phyloP scores from a whole-genome alignment of 2,797 vertebrate species.

The Falco concolor region DNA sequence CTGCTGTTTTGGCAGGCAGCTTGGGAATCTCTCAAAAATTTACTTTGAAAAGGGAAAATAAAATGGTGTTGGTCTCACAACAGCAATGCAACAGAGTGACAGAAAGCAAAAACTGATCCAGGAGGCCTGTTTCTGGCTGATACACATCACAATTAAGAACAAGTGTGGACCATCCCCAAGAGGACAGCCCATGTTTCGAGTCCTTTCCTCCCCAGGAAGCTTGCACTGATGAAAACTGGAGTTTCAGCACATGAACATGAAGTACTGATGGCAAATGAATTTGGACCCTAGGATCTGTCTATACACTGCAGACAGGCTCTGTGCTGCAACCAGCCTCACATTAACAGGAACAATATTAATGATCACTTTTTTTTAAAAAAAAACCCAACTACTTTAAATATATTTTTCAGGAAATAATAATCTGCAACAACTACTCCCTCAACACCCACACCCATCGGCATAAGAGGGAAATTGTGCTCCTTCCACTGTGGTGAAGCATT shows the following conservation, averaged over 20 bases:
- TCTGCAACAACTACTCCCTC: not conserved
- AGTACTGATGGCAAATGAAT: not conserved
- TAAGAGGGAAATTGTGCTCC: not conserved
- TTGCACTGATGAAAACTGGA: not conserved
- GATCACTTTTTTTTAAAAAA: not conserved
- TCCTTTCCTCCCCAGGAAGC: not conserved
- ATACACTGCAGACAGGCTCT: not conserved
- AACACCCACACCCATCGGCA: not conserved
- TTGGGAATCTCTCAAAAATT: not conserved
- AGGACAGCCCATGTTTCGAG: not conserved
- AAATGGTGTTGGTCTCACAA: not conserved
- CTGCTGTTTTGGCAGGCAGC: not conserved
- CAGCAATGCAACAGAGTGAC: not conserved
- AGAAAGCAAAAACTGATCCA: not conserved
- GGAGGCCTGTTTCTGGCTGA: not conserved
- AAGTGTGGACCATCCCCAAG: not conserved
- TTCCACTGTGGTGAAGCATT: not conserved
- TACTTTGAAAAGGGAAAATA: not conserved
- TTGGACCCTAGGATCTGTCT: fast-evolving
- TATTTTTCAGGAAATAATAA: not conserved
- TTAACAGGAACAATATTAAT: not conserved
- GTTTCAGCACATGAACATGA: not conserved
- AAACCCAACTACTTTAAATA: not conserved
- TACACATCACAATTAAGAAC: not conserved
- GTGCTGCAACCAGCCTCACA: not conserved